Evolutionary conservation across 2,888 invertebrate species (phyloP).

Genomic region (Lepidochitona cinerea): DNA sequence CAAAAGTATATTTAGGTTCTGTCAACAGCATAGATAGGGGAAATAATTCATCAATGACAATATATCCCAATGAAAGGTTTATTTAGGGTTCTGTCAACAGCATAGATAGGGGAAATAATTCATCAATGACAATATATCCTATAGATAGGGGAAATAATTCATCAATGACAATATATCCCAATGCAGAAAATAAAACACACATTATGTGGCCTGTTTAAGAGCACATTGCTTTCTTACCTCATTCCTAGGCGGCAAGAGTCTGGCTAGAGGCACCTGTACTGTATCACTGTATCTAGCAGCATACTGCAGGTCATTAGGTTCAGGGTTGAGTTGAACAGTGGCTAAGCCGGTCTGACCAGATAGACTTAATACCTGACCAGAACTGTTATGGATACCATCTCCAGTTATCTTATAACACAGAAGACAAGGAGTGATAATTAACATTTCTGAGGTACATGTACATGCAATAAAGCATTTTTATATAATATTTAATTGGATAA

Average conservation of each 20-base stretch:
- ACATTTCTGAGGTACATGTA: neutral
- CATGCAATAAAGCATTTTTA: neutral
- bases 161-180: no score
- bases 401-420: conserved; percentile 57
- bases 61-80: no score
- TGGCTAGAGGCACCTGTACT: conserved; percentile 60
- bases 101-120: no score
- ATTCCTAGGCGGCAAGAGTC: conserved; percentile 59
- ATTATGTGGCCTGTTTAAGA: no score
- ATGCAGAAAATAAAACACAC: no score
- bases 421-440: neutral
- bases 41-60: no score
- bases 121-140: no score
- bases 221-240: no score
- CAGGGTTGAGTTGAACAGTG: conserved; percentile 54
- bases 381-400: conserved; percentile 54
- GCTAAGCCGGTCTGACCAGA: conserved; percentile 67
- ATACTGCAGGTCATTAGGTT: conserved; percentile 35
- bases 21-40: no score
- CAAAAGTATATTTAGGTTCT: neutral
- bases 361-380: conserved; percentile 60
- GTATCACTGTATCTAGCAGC: conserved; percentile 59
- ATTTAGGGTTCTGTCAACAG: no score
- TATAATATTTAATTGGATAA: no score
- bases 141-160: no score